Evolutionary conservation across 2,797 vertebrate species (phyloP), one percentile per base, ranked within the genome.

Genomic region (Aldrovandia affinis): DNA sequence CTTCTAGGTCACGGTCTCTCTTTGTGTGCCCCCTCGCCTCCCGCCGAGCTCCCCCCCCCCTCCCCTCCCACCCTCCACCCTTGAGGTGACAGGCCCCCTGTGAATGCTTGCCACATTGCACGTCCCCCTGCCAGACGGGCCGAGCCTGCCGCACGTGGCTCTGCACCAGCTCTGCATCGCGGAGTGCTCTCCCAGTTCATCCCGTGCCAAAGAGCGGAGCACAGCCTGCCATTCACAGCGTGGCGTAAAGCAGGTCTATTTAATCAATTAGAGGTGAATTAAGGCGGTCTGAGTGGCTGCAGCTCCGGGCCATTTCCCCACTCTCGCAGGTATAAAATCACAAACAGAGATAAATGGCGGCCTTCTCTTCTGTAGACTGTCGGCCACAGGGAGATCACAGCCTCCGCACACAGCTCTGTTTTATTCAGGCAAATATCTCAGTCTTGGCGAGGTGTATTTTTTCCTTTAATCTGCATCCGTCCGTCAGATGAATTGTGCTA

Each of bases 341-440:
- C 36, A 73, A 57, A 47, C 54, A 59, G 33, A 77, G 80, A 81
- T 81, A 54, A 81, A 81, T 65, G 59, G n/a, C 52, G 70, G 57
- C 55, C 42, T 42, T 65, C 77, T 50, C 44, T 42, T 78, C 55
- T 50, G 36, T 30, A 20, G 54, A 52, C 42, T 42, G 30, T 54
- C 39, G 42, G 54, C 39, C 3, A 9, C 5, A 28, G 78, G 59
- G 30, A 65, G 44, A 73, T 54, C 54, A 50, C 39, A 81, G 70
- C 70, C 84, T 77, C 33, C 33, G 30, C 14, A 65, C 54, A 57
- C 39, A 10, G 3, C 39, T 0, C 7, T 80, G 14, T 39, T 57
- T 57, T 25, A 59, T 39, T 0, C 54, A 8, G 36, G 25, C n/a
- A 50, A 39, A 70, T 70, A 33, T 4, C 33, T 42, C 15, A 5